Evolutionary conservation across 2,797 vertebrate genomes (phyloP).

Genomic region (Myripristis jacobus): DNA sequence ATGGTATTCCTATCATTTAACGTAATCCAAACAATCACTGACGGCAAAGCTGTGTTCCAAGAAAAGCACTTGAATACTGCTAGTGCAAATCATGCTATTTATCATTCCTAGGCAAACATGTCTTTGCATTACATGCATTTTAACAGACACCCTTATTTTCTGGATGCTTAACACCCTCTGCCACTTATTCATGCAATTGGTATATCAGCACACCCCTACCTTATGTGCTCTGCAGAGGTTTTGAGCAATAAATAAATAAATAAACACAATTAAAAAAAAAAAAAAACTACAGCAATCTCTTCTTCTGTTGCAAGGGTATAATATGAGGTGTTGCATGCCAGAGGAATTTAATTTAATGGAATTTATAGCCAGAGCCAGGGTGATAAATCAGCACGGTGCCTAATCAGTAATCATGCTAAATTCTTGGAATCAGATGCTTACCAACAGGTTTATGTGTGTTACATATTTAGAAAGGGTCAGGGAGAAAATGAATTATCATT

Average conservation of each 20-base stretch:
- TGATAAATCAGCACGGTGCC: slow-evolving; percentile 44
- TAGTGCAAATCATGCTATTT: slow-evolving; percentile 66
- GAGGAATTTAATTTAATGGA: slow-evolving; percentile 31
- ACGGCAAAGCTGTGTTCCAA: slow-evolving; percentile 62
- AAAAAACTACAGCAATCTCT: slow-evolving; percentile 37
- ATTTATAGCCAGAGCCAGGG: slow-evolving; percentile 33
- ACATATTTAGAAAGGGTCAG: slow-evolving; percentile 40
- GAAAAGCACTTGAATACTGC: slow-evolving; percentile 62
- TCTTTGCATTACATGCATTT: slow-evolving; percentile 70
- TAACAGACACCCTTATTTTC: slow-evolving; percentile 68
- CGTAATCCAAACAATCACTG: slow-evolving; percentile 64
- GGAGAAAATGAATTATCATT: neutral
- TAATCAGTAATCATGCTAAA: slow-evolving; percentile 42
- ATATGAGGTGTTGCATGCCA: slow-evolving; percentile 59
- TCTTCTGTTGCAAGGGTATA: slow-evolving; percentile 50
- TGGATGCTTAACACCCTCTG: slow-evolving; percentile 60
- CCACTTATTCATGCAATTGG: slow-evolving; percentile 40
- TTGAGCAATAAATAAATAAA: slow-evolving; percentile 17
- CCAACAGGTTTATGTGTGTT: slow-evolving; percentile 17
- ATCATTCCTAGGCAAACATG: slow-evolving; percentile 75
- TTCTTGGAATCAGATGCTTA: slow-evolving; percentile 37
- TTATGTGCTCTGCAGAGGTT: slow-evolving; percentile 35
- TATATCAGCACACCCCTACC: slow-evolving; percentile 42
- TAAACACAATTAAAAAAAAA: no score
- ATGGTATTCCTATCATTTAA: slow-evolving; percentile 52